phyloP scores from a whole-genome alignment of 2,888 invertebrate genomes.

The Onthophagus sagittarius region DNA sequence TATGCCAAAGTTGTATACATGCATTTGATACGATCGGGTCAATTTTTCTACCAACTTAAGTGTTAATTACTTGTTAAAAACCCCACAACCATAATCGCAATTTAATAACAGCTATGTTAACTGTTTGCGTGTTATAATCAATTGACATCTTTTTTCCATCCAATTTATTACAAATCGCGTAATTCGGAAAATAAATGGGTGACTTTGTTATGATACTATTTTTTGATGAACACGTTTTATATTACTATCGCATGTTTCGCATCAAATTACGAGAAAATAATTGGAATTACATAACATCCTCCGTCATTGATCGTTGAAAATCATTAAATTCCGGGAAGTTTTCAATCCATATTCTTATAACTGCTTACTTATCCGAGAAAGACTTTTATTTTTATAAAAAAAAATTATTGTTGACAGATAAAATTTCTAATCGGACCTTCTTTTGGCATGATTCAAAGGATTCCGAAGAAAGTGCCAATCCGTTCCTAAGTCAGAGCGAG shows the following conservation, averaged over 20 bases:
- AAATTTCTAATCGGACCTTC: conserved; percentile 51
- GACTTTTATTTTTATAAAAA: neutral
- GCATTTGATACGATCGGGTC: no score
- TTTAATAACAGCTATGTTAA: no score
- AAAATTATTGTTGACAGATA: conserved; percentile 33
- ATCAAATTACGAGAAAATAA: neutral
- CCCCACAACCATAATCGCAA: no score
- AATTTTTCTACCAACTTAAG: no score
- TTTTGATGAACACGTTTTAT: neutral
- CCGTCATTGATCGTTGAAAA: neutral
- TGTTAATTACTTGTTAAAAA: no score
- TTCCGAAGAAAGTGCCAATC: neutral
- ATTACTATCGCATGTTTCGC: neutral
- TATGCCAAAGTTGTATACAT: no score
- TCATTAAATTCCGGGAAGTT: neutral
- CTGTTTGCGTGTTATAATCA: no score
- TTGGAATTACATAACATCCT: neutral
- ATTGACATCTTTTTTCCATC: no score
- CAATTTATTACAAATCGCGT: no score
- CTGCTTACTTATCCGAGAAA: neutral
- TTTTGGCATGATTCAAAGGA: conserved; percentile 45
- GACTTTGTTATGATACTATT: neutral
- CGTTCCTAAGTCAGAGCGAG: neutral
- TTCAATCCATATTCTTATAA: conserved; percentile 1
- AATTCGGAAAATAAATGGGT: no score